phyloP scores from a whole-genome alignment of 2,797 vertebrate species.

The Cossypha caffra region DNA sequence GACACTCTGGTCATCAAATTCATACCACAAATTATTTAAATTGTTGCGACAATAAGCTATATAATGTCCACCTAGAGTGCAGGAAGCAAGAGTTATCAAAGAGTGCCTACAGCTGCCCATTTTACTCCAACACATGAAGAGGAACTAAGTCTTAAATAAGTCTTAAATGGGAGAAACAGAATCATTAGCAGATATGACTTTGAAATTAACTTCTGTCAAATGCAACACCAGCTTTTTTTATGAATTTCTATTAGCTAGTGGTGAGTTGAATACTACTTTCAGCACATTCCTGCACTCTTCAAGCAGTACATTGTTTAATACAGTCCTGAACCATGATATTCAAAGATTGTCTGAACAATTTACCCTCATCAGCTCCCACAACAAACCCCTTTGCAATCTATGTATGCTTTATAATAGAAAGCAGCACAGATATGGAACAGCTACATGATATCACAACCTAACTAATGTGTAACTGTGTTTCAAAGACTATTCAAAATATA shows the following conservation, averaged over 20 bases:
- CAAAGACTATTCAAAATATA: neutral
- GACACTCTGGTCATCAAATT: constrained; percentile 98
- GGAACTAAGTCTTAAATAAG: neutral
- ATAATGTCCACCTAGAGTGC: constrained; percentile 91
- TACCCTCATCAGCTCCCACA: neutral
- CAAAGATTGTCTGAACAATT: neutral
- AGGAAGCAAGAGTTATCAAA: neutral
- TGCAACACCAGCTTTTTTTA: neutral
- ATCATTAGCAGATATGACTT: neutral
- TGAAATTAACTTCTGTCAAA: neutral
- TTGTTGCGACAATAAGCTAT: constrained; percentile 97
- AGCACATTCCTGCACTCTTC: neutral
- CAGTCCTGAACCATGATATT: neutral
- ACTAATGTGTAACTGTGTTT: neutral
- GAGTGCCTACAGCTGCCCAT: neutral
- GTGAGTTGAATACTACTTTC: neutral
- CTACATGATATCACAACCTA: neutral
- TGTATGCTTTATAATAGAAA: neutral
- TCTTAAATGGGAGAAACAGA: neutral
- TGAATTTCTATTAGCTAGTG: neutral
- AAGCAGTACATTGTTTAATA: neutral
- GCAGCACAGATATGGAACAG: neutral
- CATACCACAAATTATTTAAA: constrained; percentile 94
- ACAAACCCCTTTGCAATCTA: neutral
- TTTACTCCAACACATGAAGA: neutral